A percentile compares a stretch with the other conserved stretches of the same genome.
Conservation (phyloP, 2,113 vertebrate genomes). For the Myotis brandtii region DNA sequence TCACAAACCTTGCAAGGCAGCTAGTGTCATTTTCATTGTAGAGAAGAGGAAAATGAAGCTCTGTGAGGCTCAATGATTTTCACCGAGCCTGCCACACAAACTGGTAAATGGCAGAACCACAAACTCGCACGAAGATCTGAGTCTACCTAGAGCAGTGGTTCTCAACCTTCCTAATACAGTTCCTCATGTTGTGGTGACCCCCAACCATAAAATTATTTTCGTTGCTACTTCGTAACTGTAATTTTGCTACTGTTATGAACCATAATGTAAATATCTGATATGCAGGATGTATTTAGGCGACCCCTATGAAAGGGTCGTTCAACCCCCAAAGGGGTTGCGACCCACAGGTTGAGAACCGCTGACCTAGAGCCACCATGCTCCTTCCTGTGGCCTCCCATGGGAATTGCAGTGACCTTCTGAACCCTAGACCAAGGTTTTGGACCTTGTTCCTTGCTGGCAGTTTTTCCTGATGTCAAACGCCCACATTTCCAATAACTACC, state of each 20-base stretch:
- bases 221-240: no score
- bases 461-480: background rate
- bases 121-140: conserved; percentile 10
- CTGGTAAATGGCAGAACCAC: background rate
- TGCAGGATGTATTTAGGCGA: no score
- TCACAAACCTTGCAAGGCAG: background rate
- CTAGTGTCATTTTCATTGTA: background rate
- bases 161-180: background rate
- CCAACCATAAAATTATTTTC: no score
- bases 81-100: background rate
- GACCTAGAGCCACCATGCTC: background rate
- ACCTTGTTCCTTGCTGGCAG: background rate
- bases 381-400: background rate
- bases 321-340: no score
- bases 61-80: background rate
- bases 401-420: background rate
- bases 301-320: no score
- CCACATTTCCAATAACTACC: background rate
- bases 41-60: background rate
- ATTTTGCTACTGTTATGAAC: no score
- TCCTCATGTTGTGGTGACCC: no score
- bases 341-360: no score
- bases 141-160: no score
- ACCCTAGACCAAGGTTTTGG: background rate
- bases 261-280: no score